A percentile compares a stretch with the other conserved stretches of the same genome.
Conservation (phyloP, 2,888 invertebrate species). For the Phlogophora meticulosa region DNA sequence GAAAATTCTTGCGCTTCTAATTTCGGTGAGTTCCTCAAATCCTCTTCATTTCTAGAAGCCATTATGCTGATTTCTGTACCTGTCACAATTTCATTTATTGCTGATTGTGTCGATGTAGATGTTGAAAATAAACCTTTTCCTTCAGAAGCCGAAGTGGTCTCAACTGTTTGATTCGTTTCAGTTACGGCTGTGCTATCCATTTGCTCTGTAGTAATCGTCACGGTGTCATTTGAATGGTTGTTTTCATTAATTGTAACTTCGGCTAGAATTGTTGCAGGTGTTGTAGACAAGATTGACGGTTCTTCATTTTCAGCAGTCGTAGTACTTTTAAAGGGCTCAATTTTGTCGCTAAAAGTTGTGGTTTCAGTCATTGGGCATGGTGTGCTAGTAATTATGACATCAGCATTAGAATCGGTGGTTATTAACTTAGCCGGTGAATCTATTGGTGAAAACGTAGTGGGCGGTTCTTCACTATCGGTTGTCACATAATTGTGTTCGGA, state of each 20-base stretch:
- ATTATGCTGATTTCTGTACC: neutral
- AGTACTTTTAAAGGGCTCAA: neutral
- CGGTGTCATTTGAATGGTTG: neutral
- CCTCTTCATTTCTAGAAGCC: neutral
- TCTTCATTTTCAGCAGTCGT: neutral
- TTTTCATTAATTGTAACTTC: neutral
- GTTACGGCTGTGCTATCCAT: neutral
- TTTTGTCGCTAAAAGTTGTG: neutral
- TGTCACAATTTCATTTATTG: neutral
- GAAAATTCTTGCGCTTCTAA: neutral
- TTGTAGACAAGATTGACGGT: neutral
- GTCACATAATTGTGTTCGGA: neutral
- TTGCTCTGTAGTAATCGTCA: neutral
- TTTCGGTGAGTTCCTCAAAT: neutral
- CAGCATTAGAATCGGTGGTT: neutral
- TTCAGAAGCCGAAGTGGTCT: neutral
- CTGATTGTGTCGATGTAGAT: slow-evolving; percentile 3
- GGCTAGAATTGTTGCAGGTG: neutral
- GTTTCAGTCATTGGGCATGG: slow-evolving; percentile 4
- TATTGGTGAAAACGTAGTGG: neutral
- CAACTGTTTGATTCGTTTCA: neutral
- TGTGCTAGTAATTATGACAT: neutral
- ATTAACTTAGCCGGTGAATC: neutral
- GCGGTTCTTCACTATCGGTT: neutral
- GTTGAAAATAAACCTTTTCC: slow-evolving; percentile 1